phyloP scores from a whole-genome alignment of 2,797 vertebrate genomes.

The Trichosurus vulpecula region DNA sequence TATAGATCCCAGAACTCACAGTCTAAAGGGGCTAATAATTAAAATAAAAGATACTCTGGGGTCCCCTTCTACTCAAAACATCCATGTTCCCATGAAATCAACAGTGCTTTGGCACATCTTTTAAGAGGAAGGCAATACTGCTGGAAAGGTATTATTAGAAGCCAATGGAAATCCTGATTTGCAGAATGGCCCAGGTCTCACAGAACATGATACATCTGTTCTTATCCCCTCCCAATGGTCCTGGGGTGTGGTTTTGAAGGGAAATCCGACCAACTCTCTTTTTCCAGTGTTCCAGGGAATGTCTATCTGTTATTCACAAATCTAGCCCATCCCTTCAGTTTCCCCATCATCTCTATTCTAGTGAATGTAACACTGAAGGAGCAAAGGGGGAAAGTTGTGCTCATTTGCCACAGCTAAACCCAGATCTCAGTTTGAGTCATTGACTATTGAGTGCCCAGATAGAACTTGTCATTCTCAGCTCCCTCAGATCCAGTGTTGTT shows the following conservation, averaged over 20 bases:
- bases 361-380: conserved; percentile 26
- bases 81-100: conserved; percentile 2
- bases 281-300: conserved; percentile 52
- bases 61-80: conserved; percentile 6
- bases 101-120: background rate
- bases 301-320: conserved; percentile 54
- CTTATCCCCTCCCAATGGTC: background rate
- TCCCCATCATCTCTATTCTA: conserved; percentile 53
- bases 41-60: background rate
- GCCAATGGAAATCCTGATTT: background rate
- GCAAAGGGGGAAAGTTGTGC: background rate
- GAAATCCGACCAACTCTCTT: conserved; percentile 50
- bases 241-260: conserved; percentile 40
- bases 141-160: conserved; percentile 4
- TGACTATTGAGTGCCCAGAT: background rate
- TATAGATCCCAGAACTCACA: background rate
- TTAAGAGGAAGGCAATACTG: conserved; percentile 24
- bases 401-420: background rate
- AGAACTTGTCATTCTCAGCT: background rate
- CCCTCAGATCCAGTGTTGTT: background rate
- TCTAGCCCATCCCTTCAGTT: conserved; percentile 10
- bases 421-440: background rate
- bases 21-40: background rate
- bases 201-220: conserved; percentile 20
- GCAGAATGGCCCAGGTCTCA: background rate